Evolutionary conservation across 2,797 vertebrate genomes (phyloP), one percentile per base, ranked within the genome.

Genomic region (Malurus splendens): DNA sequence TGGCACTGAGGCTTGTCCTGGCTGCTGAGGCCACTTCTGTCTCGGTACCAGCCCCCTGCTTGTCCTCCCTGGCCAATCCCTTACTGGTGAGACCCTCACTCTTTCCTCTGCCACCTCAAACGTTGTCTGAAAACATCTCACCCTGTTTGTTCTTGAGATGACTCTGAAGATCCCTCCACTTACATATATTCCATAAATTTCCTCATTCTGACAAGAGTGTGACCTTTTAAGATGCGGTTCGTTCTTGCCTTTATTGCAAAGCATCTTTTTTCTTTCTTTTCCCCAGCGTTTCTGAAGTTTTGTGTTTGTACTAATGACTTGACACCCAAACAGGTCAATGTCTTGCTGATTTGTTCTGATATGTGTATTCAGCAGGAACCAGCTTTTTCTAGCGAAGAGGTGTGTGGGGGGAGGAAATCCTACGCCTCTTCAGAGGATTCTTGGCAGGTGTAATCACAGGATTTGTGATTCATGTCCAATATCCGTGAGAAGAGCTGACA

Each of bases 381-480:
- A 23, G 76, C 32, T 89, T 94, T 93, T 51, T 45, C 47, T 68
- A n/a, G 32, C 36, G 74, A 42, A 87, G 65, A 82, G 28, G 18
- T 57, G 56, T n/a, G 8, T 18, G 50, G 24, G 42, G 48, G 65
- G 55, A 72, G 67, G 70, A 81, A 93, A 89, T 86, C 52, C 73
- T 90, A 1, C 5, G 16, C 30, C 62, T 93, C 73, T 72, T 90
- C 77, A 87, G 66, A 73, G 42, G 45, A 47, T n/a, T 55, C 71
- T 90, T 78, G 77, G 71, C 89, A 93, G 87, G 82, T 14, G 18
- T 71, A 90, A 92, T 93, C 90, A 90, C 91, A 92, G 82, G 82
- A 86, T 92, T 89, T 93, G 80, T 94, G 85, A 90, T 94, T 94
- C 77, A 86, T 90, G 90, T 90, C 79, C 62, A 78, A 66, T 83